Percentiles rank a stretch among this genome's conserved stretches.
Evolutionary conservation across 2,113 vertebrate species (phyloP).

Genomic region (Syngnathus typhle): DNA sequence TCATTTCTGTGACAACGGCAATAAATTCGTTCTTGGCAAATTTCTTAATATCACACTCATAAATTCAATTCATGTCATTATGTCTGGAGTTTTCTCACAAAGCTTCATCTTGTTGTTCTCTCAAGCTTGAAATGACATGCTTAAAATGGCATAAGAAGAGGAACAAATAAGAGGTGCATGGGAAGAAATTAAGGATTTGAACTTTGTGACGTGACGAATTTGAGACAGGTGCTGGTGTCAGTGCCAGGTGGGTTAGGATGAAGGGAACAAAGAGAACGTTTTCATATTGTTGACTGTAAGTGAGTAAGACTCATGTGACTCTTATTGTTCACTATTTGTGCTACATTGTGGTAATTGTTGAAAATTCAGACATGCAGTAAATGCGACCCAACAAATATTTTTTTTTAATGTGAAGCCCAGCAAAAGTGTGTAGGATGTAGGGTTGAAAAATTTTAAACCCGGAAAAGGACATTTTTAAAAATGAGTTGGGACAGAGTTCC

Average conservation of each 20-base stretch:
- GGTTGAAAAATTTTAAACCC: neutral
- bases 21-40: neutral
- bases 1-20: neutral
- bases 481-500: neutral
- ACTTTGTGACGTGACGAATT: constrained; percentile 7
- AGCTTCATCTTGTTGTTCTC: constrained; percentile 7
- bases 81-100: constrained; percentile 4
- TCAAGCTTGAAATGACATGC: constrained; percentile 10
- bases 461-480: neutral
- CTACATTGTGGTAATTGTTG: neutral
- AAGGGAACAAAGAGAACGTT: neutral
- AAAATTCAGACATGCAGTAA: neutral
- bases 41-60: neutral
- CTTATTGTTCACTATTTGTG: neutral
- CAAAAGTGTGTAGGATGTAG: neutral
- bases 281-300: neutral
- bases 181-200: constrained; percentile 5
- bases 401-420: neutral
- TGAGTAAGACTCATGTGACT: neutral
- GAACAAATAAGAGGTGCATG: constrained; percentile 3
- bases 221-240: constrained; percentile 8
- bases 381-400: neutral
- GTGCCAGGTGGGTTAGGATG: constrained; percentile 11
- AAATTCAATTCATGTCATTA: neutral
- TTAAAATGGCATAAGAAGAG: constrained; percentile 1